Evolutionary conservation across 2,113 vertebrate genomes (phyloP).

Genomic region (Pterocles orientalis): DNA sequence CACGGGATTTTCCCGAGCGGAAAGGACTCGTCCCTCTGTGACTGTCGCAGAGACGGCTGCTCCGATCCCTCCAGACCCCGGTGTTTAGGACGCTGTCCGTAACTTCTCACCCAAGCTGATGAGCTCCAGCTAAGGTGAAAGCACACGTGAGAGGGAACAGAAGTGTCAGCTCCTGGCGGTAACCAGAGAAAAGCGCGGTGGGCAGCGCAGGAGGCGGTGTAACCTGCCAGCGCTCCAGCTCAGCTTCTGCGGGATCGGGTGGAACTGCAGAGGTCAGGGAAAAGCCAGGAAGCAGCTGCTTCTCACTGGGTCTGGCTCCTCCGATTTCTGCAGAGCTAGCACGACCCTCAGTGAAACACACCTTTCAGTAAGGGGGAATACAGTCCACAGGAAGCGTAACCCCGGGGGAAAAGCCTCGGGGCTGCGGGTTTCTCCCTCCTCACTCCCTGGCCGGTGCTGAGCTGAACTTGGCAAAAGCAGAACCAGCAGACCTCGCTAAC

Average conservation of each 20-base stretch:
- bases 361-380: background rate
- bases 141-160: background rate
- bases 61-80: background rate
- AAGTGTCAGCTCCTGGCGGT: background rate
- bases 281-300: background rate
- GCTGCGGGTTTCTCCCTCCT: background rate
- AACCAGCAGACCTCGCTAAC: background rate
- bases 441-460: background rate
- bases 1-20: background rate
- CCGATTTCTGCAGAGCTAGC: background rate
- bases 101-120: background rate
- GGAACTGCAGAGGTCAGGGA: background rate
- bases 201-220: background rate
- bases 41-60: background rate
- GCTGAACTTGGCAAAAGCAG: accelerated
- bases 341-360: background rate
- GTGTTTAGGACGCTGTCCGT: background rate
- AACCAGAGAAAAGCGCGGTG: background rate
- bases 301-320: background rate
- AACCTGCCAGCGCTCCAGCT: background rate
- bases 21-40: background rate
- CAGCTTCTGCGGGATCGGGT: background rate
- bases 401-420: no score
- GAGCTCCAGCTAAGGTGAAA: background rate
- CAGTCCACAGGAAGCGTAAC: background rate